A percentile compares a stretch with the other conserved stretches of the same genome.
phyloP scores from a whole-genome alignment of 2,113 vertebrate genomes.

The Thryonomys swinderianus region DNA sequence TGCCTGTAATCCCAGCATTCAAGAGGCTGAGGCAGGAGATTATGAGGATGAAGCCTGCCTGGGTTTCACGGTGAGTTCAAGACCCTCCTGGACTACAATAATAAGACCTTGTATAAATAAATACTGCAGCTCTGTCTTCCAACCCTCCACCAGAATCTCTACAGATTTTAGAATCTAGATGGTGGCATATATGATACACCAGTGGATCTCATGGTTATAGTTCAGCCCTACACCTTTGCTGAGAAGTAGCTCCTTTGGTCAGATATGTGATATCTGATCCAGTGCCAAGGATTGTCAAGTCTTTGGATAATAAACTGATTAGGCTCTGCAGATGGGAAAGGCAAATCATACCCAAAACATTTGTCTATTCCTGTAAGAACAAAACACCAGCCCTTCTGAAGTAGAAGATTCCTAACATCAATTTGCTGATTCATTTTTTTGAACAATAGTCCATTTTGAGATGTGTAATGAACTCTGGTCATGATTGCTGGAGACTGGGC shows the following conservation, averaged over 20 bases:
- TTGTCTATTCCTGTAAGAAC: background rate
- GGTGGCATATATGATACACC: background rate
- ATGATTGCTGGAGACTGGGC: background rate
- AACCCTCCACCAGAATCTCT: background rate
- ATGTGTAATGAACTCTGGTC: background rate
- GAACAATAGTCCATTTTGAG: background rate
- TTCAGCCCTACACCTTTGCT: background rate
- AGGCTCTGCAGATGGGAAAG: background rate
- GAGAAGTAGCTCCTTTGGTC: background rate
- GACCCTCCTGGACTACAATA: background rate
- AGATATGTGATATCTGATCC: background rate
- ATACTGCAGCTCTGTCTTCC: background rate
- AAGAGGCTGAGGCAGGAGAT: background rate
- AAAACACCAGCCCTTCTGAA: background rate
- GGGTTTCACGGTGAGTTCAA: background rate
- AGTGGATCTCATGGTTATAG: background rate
- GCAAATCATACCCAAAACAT: background rate
- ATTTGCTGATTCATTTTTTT: background rate
- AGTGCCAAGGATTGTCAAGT: background rate
- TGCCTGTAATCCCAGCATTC: background rate
- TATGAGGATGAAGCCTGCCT: background rate
- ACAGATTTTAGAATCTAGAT: background rate
- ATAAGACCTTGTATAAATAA: background rate
- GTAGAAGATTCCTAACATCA: background rate
- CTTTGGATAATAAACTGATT: background rate